Conservation (phyloP, 2,113 vertebrate species). For the Hippotragus niger region DNA sequence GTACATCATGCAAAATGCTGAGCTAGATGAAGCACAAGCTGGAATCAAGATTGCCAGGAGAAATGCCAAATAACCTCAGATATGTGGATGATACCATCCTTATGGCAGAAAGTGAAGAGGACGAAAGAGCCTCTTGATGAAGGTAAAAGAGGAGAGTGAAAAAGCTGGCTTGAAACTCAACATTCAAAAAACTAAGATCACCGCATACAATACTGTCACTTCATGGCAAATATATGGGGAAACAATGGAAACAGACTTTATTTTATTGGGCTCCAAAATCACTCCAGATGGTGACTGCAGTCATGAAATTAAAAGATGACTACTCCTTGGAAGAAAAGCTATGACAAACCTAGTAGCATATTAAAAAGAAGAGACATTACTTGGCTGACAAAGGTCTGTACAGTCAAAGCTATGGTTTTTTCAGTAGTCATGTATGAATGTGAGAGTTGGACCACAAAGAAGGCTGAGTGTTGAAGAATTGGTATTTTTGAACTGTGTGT, state of each 20-base stretch:
- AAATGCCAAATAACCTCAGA: neutral
- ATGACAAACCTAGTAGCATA: neutral
- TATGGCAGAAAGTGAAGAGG: neutral
- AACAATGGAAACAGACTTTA: neutral
- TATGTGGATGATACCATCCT: neutral
- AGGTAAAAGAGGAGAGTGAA: neutral
- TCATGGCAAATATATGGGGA: neutral
- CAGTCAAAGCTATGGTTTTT: neutral
- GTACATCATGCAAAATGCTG: neutral
- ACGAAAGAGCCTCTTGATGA: neutral
- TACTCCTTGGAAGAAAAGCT: neutral
- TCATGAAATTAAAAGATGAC: neutral
- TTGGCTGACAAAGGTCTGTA: neutral
- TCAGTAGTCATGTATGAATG: neutral
- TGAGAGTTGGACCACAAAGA: neutral
- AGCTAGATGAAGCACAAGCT: neutral
- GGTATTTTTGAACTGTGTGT: neutral
- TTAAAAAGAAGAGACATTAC: neutral
- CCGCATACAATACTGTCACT: neutral
- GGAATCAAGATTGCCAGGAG: neutral
- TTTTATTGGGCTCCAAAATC: neutral
- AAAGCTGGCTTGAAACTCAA: neutral
- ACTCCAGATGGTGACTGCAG: neutral
- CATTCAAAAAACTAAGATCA: neutral
- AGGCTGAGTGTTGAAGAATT: neutral